These are phyloP conservation scores for Galerucella nymphaeae DNA, from an alignment of 2,888 invertebrate genomes.

Conservation along the genomic window DNA sequence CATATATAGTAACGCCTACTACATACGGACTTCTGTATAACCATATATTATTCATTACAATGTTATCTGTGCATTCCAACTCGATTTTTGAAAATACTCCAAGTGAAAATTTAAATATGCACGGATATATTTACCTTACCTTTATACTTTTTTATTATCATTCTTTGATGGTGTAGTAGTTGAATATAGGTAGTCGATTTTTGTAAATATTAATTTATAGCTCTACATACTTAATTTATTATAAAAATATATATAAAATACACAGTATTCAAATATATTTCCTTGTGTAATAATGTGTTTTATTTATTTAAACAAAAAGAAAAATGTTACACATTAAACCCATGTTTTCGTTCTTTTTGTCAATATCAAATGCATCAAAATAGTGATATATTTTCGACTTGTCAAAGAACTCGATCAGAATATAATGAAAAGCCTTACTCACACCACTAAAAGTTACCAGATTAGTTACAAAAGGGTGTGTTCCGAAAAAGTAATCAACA, in stretches of 20 bases:
- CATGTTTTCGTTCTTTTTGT: too few species aligned
- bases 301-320: constrained; percentile 23
- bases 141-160: constrained; percentile 24
- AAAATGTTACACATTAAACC: too few species aligned
- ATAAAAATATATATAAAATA: constrained; percentile 29
- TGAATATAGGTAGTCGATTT: constrained; percentile 13
- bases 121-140: constrained; percentile 8
- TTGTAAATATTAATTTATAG: constrained; percentile 30
- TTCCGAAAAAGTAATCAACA: too few species aligned
- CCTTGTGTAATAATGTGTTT: constrained; percentile 35
- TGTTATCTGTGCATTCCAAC: background rate
- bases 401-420: too few species aligned
- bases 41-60: too few species aligned
- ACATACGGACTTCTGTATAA: too few species aligned
- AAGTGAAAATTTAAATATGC: background rate
- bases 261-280: constrained; percentile 34
- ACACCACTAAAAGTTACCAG: too few species aligned
- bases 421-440: too few species aligned
- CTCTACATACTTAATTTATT: constrained; percentile 29
- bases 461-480: too few species aligned
- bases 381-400: too few species aligned
- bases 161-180: constrained; percentile 26
- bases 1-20: too few species aligned
- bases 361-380: too few species aligned
- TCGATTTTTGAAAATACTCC: background rate